Evolutionary conservation across 2,797 vertebrate species (phyloP).

Genomic region (Rhinichthys osculus): DNA sequence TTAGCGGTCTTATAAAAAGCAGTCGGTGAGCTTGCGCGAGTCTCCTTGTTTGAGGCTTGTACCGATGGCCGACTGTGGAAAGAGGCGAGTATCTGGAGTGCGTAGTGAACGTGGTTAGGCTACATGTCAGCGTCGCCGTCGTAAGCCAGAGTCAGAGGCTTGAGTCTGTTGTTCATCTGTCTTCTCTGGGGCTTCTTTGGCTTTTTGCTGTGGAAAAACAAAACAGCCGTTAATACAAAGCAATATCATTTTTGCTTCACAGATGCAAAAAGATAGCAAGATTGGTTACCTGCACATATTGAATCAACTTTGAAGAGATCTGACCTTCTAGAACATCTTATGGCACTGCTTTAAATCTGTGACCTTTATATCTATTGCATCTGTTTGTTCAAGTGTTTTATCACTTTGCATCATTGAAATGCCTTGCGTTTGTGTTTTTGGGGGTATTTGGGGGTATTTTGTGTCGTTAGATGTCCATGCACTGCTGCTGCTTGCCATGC

Average conservation of each 20-base stretch:
- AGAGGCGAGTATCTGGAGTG: not conserved
- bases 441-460: not conserved
- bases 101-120: slow-evolving; percentile 51
- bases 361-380: not conserved
- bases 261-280: slow-evolving; percentile 8
- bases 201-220: slow-evolving; percentile 86
- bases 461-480: slow-evolving; percentile 33
- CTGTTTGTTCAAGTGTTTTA: not conserved
- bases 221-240: not conserved
- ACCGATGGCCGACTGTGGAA: slow-evolving; percentile 35
- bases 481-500: slow-evolving; percentile 50
- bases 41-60: slow-evolving; percentile 45
- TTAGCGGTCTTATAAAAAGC: slow-evolving; percentile 55
- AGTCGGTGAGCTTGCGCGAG: slow-evolving; percentile 40
- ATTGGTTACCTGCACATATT: not conserved
- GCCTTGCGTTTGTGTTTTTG: not conserved
- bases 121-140: slow-evolving; percentile 98
- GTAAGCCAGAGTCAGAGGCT: slow-evolving; percentile 96
- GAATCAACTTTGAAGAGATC: not conserved
- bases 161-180: slow-evolving; percentile 95
- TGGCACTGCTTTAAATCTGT: not conserved
- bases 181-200: slow-evolving; percentile 98
- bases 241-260: not conserved
- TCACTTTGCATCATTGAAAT: not conserved
- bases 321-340: not conserved